These are phyloP conservation scores for Hesperophylax magnus DNA, from an alignment of 1,140 invertebrate species.

Conservation along the genomic window DNA sequence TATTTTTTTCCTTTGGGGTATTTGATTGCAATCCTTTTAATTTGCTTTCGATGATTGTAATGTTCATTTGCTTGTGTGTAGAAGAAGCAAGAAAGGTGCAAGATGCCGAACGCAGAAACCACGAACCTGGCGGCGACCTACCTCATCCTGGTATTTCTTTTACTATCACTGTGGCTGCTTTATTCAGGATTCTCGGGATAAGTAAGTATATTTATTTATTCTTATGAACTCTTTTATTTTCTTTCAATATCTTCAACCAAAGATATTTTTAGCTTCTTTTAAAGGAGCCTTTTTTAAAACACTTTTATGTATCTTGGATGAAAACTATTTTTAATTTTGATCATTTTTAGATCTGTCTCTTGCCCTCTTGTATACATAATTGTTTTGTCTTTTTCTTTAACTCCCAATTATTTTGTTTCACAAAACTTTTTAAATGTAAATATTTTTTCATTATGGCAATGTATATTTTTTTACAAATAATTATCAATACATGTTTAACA, in stretches of 20 bases:
- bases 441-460: too few species aligned
- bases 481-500: too few species aligned
- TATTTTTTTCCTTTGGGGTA: too few species aligned
- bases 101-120: constrained; percentile 71
- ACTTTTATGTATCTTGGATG: too few species aligned
- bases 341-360: too few species aligned
- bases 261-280: too few species aligned
- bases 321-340: too few species aligned
- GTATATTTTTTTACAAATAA: too few species aligned
- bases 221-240: neutral
- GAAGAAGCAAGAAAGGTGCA: constrained; percentile 54
- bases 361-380: too few species aligned
- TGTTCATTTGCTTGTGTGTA: neutral
- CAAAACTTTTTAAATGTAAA: neutral
- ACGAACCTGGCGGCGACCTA: constrained; percentile 69
- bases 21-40: too few species aligned
- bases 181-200: constrained; percentile 64
- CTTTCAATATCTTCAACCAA: neutral
- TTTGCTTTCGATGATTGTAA: neutral
- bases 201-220: neutral
- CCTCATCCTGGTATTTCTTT: constrained; percentile 69
- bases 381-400: neutral
- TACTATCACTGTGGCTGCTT: constrained; percentile 68
- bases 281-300: too few species aligned
- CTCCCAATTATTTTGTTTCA: neutral